These are phyloP conservation scores for Barypeithes pellucidus DNA, from an alignment of 2,888 invertebrate species.

Conservation along the genomic window DNA sequence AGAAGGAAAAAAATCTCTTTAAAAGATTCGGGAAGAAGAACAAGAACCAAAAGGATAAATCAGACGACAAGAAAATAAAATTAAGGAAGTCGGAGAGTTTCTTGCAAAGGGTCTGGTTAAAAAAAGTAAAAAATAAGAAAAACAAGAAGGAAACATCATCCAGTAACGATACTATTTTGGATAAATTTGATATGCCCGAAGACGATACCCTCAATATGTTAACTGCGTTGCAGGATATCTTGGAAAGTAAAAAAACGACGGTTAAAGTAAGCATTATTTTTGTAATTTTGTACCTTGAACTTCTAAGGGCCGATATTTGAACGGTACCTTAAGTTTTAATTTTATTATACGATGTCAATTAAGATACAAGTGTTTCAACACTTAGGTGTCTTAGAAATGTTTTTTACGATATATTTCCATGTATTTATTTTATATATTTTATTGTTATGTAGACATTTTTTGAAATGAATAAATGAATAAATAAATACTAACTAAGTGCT, in stretches of 20 bases:
- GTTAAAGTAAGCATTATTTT: no score
- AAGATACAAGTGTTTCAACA: no score
- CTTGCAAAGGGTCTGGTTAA: constrained; percentile 60
- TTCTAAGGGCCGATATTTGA: no score
- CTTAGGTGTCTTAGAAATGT: no score
- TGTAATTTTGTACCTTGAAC: no score
- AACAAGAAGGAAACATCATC: constrained; percentile 48
- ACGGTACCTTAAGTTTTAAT: no score
- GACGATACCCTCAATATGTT: constrained; percentile 58
- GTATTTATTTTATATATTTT: no score
- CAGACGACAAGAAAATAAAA: constrained; percentile 51
- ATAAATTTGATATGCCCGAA: constrained; percentile 54
- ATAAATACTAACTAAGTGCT: no score
- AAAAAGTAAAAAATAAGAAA: constrained; percentile 56
- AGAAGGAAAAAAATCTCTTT: constrained; percentile 42
- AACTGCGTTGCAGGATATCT: constrained; percentile 63
- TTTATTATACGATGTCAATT: no score
- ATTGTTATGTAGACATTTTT: no score
- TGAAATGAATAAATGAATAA: no score
- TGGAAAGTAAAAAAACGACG: constrained; percentile 60
- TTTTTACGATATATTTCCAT: no score
- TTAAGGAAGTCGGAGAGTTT: constrained; percentile 62
- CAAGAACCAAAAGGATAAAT: constrained; percentile 40
- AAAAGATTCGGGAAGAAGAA: constrained; percentile 39
- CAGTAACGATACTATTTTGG: constrained; percentile 20